phyloP scores from a whole-genome alignment of 2,797 vertebrate species.

The Hoplostethus mediterraneus region DNA sequence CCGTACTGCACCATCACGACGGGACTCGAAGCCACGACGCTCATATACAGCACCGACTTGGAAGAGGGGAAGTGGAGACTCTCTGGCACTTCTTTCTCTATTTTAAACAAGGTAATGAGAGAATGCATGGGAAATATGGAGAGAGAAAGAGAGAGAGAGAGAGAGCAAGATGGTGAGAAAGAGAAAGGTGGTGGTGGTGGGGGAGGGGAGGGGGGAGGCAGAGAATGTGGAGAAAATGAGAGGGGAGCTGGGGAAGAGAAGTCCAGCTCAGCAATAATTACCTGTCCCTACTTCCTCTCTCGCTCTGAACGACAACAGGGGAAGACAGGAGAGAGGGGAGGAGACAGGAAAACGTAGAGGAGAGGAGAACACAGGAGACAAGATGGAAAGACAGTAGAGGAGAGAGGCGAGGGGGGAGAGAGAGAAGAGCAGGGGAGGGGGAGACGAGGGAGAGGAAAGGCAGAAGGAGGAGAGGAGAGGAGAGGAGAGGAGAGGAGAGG shows the following conservation, averaged over 20 bases:
- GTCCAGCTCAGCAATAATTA: slow-evolving; percentile 53
- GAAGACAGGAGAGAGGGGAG: slow-evolving; percentile 16
- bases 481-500: too few relatives aligned
- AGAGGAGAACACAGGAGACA: slow-evolving; percentile 3
- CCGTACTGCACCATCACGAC: slow-evolving; percentile 41
- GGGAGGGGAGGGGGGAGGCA: not conserved
- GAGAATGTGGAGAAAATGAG: slow-evolving; percentile 49
- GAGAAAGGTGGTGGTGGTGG: slow-evolving; percentile 20
- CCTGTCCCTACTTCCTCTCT: slow-evolving; percentile 45
- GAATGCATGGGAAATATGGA: slow-evolving; percentile 39
- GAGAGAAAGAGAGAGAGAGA: not conserved
- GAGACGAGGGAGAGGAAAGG: not conserved
- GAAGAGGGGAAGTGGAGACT: slow-evolving; percentile 17
- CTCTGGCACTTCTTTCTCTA: slow-evolving; percentile 22
- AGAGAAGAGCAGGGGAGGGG: not conserved
- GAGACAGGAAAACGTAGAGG: not conserved
- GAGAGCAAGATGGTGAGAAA: slow-evolving; percentile 1
- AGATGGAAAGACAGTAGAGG: slow-evolving; percentile 13
- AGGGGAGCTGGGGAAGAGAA: slow-evolving; percentile 33
- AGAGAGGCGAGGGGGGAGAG: not conserved
- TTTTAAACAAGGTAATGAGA: slow-evolving; percentile 49
- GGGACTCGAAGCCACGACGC: slow-evolving; percentile 8
- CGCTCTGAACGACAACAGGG: slow-evolving; percentile 45
- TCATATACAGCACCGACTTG: slow-evolving; percentile 4
- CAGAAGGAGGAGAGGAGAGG: slow-evolving; percentile 8